phyloP scores from a whole-genome alignment of 2,113 vertebrate species.

The Gnathonemus longibarbis region DNA sequence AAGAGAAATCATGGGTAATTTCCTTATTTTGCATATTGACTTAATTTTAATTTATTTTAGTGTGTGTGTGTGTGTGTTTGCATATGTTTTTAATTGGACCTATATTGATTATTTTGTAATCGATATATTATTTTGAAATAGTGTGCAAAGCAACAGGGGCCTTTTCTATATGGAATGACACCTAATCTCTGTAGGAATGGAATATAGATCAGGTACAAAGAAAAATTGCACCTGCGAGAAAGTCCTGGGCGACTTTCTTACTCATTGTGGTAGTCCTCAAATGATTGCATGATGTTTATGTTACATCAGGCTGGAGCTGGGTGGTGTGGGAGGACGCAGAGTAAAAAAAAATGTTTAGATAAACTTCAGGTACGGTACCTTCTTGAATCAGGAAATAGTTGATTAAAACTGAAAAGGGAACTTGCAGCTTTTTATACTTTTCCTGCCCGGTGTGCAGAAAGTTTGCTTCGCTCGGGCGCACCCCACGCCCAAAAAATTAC shows the following conservation, averaged over 20 bases:
- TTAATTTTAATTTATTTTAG: background rate
- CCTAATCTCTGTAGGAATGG: background rate
- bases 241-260: constrained; percentile 29
- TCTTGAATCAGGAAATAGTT: constrained; percentile 29
- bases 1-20: background rate
- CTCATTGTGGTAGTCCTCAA: constrained; percentile 41
- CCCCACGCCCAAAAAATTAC: background rate
- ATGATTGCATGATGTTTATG: constrained; percentile 50
- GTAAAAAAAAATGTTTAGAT: constrained; percentile 56
- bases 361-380: constrained; percentile 37
- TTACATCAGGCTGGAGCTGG: constrained; percentile 41
- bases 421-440: constrained; percentile 77
- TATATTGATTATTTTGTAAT: background rate
- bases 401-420: constrained; percentile 85
- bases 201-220: background rate
- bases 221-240: background rate
- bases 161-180: background rate
- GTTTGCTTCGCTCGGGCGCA: constrained; percentile 62
- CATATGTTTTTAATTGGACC: background rate
- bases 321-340: constrained; percentile 42
- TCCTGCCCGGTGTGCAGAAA: constrained; percentile 77
- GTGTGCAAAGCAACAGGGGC: too few relatives aligned
- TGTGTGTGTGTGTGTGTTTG: background rate
- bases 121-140: background rate
- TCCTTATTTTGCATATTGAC: background rate